phyloP scores from a whole-genome alignment of 2,113 vertebrate species.

The Monopterus albus region DNA sequence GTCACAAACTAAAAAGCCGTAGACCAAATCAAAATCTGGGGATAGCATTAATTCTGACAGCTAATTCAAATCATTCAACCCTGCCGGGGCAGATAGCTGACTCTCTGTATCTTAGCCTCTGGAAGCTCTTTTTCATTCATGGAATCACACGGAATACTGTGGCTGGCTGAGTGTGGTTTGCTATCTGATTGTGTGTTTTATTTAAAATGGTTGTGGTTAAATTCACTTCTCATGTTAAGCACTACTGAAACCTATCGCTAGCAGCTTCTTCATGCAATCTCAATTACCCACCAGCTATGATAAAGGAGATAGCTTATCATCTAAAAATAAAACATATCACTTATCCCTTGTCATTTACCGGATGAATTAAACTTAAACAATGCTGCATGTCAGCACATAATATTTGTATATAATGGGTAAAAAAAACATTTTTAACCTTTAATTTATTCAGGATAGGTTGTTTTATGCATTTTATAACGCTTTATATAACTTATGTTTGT shows the following conservation, averaged over 20 bases:
- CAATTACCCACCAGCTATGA: slow-evolving; percentile 48
- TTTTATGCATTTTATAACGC: no score
- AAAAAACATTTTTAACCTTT: no score
- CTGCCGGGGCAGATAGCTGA: slow-evolving; percentile 56
- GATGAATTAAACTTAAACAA: slow-evolving; percentile 49
- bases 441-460: no score
- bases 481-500: no score
- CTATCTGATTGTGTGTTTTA: slow-evolving; percentile 69
- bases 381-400: neutral
- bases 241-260: slow-evolving; percentile 22
- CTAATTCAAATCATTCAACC: slow-evolving; percentile 62
- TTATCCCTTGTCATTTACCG: slow-evolving; percentile 34
- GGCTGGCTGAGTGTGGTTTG: slow-evolving; percentile 51
- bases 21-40: slow-evolving; percentile 58
- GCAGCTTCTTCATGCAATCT: slow-evolving; percentile 36
- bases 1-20: slow-evolving; percentile 51
- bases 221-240: slow-evolving; percentile 47
- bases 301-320: slow-evolving; percentile 50
- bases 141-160: slow-evolving; percentile 32
- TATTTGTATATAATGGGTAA: no score
- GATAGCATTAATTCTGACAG: slow-evolving; percentile 68
- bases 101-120: slow-evolving; percentile 45
- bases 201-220: slow-evolving; percentile 52
- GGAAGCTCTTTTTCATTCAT: slow-evolving; percentile 48
- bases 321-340: slow-evolving; percentile 41